These are phyloP conservation scores for Petrosia ficiformis DNA, from an alignment of 37 sponge, comb jelly and placozoan genomes.

Conservation along the genomic window DNA sequence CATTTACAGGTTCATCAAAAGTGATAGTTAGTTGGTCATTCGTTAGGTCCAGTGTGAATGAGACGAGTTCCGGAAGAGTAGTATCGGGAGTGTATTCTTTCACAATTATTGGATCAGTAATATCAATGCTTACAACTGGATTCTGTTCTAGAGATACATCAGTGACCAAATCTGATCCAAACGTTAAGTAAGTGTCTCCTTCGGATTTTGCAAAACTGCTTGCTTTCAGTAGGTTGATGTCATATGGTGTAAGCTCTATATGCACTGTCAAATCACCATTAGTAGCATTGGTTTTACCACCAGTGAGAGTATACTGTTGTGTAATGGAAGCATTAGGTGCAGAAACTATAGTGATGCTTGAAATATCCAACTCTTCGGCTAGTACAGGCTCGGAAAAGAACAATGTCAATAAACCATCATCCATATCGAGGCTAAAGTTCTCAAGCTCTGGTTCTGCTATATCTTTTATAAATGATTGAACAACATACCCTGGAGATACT, in stretches of 20 bases:
- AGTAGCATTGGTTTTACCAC: conserved; percentile 27
- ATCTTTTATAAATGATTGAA: conserved; percentile 59
- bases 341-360: conserved; percentile 49
- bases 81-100: conserved; percentile 48
- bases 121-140: conserved; percentile 30
- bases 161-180: conserved; percentile 43
- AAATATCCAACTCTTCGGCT: conserved; percentile 40
- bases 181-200: conserved; percentile 60
- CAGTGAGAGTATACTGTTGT: conserved; percentile 55
- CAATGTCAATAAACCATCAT: conserved; percentile 73
- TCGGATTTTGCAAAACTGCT: conserved; percentile 34
- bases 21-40: conserved; percentile 49
- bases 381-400: conserved; percentile 79
- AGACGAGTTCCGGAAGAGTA: conserved; percentile 51
- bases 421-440: conserved; percentile 80
- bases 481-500: conserved; percentile 66
- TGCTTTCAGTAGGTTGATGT: conserved; percentile 68
- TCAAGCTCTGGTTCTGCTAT: conserved; percentile 32
- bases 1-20: conserved; percentile 75
- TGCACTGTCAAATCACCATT: conserved; percentile 55
- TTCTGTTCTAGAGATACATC: conserved; percentile 55
- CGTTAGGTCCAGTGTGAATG: conserved; percentile 62
- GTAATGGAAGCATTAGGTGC: conserved; percentile 54
- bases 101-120: conserved; percentile 36
- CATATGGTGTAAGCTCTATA: conserved; percentile 34